Base-by-base conservation (phyloP, 2,888 invertebrate species). In the Philereme vetulata region DNA sequence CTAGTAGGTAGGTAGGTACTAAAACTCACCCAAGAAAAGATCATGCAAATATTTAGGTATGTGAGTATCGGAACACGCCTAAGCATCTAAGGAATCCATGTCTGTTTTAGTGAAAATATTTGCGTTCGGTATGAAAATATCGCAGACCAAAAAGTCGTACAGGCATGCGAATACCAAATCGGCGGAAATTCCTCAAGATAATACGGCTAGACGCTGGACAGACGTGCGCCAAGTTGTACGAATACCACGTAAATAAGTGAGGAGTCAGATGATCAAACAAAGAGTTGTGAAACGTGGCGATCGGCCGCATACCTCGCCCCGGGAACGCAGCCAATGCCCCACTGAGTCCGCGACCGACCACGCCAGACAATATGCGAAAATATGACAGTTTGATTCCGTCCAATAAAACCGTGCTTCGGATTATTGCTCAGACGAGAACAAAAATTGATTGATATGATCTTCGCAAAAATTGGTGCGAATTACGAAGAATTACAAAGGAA, bases 131-230 rank as follows among this genome's bases (percentile, higher is more conserved):
- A 71, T 78, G 76, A 77, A 80, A 77, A 84, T 84, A 83, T 82
- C 76, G 80, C 77, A 81, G 81, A 80, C 82, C 76, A 74, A 38
- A 78, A 81, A 85, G 77, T 80, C 80, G 79, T 81, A 81, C 78
- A 84, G 85, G 84, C 78, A 84, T 85, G 84, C 84, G 76, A 88
- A 87, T 85, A 81, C 81, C 81, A 77, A 77, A 79, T 77, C 73
- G 76, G 81, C 82, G 88, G 88, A 86, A 89, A 88, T 90, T 86
- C 86, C 83, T 82, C 76, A 76, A 77, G 76, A 78, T 72, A 80
- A 81, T 84, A 83, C 80, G 89, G 79, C 90, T 91, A 90, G 91
- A 91, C 90, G 81, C 72, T 75, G 86, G 78, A 84, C 85, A 91
- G 90, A 90, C 90, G 81, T 72, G 78, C 74, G 80, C 77, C 80